Percentiles rank a stretch among this genome's conserved stretches.
Conservation (phyloP, 2,113 vertebrate species). For the Nyctibius bracteatus region DNA sequence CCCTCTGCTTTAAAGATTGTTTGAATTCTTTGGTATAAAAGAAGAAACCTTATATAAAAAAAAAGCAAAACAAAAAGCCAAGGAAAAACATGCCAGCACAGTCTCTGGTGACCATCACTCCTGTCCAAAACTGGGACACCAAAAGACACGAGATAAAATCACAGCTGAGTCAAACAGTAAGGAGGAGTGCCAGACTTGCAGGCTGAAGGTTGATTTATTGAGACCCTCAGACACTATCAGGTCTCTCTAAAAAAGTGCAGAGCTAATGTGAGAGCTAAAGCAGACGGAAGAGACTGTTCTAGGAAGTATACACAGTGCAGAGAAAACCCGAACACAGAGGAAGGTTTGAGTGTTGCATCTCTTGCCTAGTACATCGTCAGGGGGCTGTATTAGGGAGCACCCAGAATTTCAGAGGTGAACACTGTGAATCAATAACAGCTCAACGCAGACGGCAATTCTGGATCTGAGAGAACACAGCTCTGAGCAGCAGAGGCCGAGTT, state of each 20-base stretch:
- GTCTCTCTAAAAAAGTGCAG: background rate
- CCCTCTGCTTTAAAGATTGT: background rate
- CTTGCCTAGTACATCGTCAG: background rate
- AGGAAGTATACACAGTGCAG: rapidly evolving
- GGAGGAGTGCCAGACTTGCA: background rate
- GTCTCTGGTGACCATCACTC: background rate
- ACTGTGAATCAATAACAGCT: no score
- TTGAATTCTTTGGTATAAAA: background rate
- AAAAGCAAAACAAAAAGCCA: background rate
- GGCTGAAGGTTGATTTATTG: background rate
- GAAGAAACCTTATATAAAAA: background rate
- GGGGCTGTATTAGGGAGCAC: background rate
- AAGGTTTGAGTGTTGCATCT: background rate
- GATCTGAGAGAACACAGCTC: background rate
- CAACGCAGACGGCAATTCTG: background rate
- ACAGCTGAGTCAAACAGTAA: no score
- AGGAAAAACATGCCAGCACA: background rate
- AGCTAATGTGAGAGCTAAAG: background rate
- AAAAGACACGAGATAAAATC: background rate
- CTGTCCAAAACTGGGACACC: no score
- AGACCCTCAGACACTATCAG: rapidly evolving
- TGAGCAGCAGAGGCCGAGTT: rapidly evolving
- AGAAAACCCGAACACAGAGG: background rate
- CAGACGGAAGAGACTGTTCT: background rate
- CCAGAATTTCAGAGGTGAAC: background rate